A percentile compares a stretch with the other conserved stretches of the same genome.
Conservation (phyloP, 1,140 invertebrate species). For the Rhyzopertha dominica region DNA sequence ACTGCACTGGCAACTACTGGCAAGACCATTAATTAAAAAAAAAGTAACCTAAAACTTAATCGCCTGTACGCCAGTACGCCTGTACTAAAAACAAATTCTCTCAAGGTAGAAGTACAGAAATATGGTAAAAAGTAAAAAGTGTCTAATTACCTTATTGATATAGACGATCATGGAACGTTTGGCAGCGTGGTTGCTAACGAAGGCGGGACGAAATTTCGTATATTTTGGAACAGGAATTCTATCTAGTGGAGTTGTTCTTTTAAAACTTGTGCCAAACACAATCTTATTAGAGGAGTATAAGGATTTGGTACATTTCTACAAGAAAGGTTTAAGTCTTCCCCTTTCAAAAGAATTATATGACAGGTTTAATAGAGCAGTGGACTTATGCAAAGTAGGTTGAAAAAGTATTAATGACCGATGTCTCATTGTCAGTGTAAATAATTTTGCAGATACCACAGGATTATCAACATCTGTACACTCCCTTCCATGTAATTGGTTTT, state of each 20-base stretch:
- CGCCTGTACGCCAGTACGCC: too few relatives aligned
- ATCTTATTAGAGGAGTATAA: slow-evolving; percentile 49
- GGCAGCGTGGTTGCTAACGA: slow-evolving; percentile 37
- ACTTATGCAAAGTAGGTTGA: slow-evolving; percentile 42
- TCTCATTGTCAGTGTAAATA: slow-evolving; percentile 5
- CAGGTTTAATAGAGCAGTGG: slow-evolving; percentile 48
- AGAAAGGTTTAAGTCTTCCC: slow-evolving; percentile 48
- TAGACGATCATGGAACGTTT: too few relatives aligned
- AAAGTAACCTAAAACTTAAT: too few relatives aligned
- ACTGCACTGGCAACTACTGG: too few relatives aligned
- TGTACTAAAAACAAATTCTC: too few relatives aligned
- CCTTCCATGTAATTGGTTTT: slow-evolving; percentile 61
- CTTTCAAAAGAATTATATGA: slow-evolving; percentile 42
- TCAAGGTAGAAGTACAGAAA: too few relatives aligned
- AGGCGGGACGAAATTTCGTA: slow-evolving; percentile 31
- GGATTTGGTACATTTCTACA: slow-evolving; percentile 50
- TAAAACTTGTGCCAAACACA: slow-evolving; percentile 49
- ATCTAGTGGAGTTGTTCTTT: slow-evolving; percentile 29
- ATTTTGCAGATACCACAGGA: slow-evolving; percentile 45
- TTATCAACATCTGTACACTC: slow-evolving; percentile 44
- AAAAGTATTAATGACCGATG: slow-evolving; percentile 1
- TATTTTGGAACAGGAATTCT: slow-evolving; percentile 20
- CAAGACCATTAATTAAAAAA: too few relatives aligned
- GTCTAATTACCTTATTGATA: too few relatives aligned
- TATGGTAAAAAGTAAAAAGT: too few relatives aligned